Evolutionary conservation across 2,797 vertebrate genomes (phyloP), one percentile per base, ranked within the genome.

Genomic region (Gallinago nigripennis): DNA sequence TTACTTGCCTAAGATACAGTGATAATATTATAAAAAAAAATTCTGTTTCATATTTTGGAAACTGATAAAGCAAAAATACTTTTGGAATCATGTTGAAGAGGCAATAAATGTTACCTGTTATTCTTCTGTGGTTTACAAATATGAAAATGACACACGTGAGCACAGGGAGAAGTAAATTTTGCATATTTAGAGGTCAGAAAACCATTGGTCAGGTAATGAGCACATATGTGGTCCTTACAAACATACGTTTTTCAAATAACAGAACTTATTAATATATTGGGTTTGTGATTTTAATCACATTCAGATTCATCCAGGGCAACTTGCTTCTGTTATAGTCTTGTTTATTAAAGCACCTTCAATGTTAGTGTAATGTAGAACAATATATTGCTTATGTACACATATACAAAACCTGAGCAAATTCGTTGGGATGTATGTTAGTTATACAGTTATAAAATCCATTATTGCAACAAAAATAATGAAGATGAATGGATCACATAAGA

Each of bases 361-460:
- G 24, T 30, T 51, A 68, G 39, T 13, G 31, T 43, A 31, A 24
- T 11, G 61, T 27, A 63, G 56, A 48, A 46, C 13, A 50, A 39
- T 2, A 16, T 51, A 16, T 63, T 79, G 56, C 30, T 58, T 54
- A 60, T 23, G 25, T 25, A 58, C 10, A 25, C 33, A 21, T 57
- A 19, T 16, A 72, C n/a, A 39, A 76, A 88, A 33, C 45, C 20
- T 8, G 23, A 68, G 30, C 17, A 28, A 51, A 43, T 53, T 56
- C 0, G 0, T 4, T 71, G 28, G 9, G 21, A 82, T n/a, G 9
- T 16, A 16, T 1, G 20, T 51, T 21, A 63, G 45, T 28, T 46
- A 75, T 5, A 19, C 27, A 5, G 16, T 60, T 79, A 61, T 64
- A 48, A 75, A 82, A 89, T 17, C 15, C 35, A 48, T 48, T 23